A percentile compares a stretch with the other conserved stretches of the same genome.
Evolutionary conservation across 2,888 invertebrate genomes (phyloP).

Genomic region (Tineola bisselliella): DNA sequence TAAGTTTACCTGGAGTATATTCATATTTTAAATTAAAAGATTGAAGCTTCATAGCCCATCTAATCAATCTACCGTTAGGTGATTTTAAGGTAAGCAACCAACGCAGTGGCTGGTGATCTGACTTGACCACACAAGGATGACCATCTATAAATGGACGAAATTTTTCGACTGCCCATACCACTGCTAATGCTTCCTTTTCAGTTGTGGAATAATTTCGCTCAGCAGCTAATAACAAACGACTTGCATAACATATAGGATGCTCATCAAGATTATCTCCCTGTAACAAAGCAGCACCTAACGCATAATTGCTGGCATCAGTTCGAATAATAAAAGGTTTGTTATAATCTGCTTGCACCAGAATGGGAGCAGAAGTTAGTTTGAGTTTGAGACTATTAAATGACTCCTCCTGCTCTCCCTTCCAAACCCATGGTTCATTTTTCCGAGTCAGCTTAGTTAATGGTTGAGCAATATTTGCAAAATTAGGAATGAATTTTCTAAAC

Average conservation of each 20-base stretch:
- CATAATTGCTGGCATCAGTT: conserved; percentile 22
- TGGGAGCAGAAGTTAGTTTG: conserved; percentile 19
- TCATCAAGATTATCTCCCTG: conserved; percentile 15
- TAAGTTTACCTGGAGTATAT: conserved; percentile 30
- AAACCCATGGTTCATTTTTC: conserved; percentile 24
- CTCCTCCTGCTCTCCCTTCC: conserved; percentile 20
- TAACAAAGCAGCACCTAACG: conserved; percentile 20
- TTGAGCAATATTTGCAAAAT: conserved; percentile 20
- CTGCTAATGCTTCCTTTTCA: conserved; percentile 36
- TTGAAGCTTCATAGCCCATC: conserved; percentile 41
- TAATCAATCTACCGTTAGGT: conserved; percentile 35
- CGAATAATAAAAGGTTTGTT: conserved; percentile 21
- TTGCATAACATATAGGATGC: conserved; percentile 20
- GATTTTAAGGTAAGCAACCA: conserved; percentile 41
- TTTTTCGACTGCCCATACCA: conserved; percentile 14
- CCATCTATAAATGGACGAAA: conserved; percentile 28
- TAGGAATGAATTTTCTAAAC: conserved; percentile 20
- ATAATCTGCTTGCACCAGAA: conserved; percentile 23
- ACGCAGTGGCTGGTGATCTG: conserved; percentile 44
- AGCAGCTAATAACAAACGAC: conserved; percentile 20
- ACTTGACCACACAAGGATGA: conserved; percentile 31
- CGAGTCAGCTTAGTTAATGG: conserved; percentile 25
- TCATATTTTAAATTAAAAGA: conserved; percentile 28
- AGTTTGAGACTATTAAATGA: conserved; percentile 17
- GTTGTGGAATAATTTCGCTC: conserved; percentile 39